Conservation (phyloP, 2,797 vertebrate species). For the Squalus acanthias region DNA sequence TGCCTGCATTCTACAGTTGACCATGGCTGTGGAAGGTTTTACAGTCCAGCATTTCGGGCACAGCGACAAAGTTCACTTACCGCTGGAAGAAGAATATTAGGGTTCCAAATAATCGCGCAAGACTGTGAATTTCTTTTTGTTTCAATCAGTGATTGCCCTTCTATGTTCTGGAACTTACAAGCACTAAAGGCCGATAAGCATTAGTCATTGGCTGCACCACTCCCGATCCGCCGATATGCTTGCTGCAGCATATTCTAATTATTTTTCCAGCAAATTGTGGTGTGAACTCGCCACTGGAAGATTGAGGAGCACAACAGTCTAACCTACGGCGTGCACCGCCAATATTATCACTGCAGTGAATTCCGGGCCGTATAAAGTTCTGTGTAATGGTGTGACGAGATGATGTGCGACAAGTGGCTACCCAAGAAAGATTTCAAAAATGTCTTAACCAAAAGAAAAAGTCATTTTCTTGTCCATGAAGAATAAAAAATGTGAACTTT, state of each 20-base stretch:
- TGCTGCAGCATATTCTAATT: background rate
- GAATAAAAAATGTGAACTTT: conserved; percentile 3
- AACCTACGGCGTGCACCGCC: background rate
- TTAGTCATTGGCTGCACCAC: background rate
- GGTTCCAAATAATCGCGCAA: background rate
- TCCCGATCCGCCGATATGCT: background rate
- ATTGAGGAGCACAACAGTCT: background rate
- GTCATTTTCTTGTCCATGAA: background rate
- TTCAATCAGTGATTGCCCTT: background rate
- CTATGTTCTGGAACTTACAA: background rate
- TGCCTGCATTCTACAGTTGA: background rate
- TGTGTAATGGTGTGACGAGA: background rate
- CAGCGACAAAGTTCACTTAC: background rate
- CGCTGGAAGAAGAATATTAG: background rate
- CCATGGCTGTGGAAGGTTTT: background rate
- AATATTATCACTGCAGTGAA: background rate
- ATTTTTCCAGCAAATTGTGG: background rate
- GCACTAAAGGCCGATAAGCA: background rate
- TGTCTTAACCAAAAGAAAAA: background rate
- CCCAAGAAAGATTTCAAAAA: background rate
- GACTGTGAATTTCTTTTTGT: background rate
- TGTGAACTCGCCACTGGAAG: background rate
- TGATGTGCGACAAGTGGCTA: background rate
- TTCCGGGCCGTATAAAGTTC: background rate
- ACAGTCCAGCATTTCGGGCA: background rate